Evolutionary conservation across 1,140 invertebrate species (phyloP).

Genomic region (Apolygus lucorum): DNA sequence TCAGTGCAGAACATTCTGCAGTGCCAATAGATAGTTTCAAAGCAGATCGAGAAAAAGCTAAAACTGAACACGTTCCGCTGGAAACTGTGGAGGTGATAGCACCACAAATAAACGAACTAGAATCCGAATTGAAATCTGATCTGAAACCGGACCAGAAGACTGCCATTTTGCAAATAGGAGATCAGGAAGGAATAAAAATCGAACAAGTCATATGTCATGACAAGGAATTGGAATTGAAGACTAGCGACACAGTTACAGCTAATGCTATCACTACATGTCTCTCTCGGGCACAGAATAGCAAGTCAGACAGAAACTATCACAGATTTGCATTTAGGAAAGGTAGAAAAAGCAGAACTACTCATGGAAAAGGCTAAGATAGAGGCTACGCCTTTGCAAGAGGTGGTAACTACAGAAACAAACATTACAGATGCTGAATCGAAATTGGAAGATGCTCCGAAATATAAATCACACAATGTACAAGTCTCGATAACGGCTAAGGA

Average conservation of each 20-base stretch:
- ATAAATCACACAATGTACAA: constrained; percentile 42
- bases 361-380: constrained; percentile 44
- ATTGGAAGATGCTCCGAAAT: constrained; percentile 41
- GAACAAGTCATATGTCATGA: constrained; percentile 46
- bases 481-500: constrained; percentile 43
- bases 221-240: constrained; percentile 43
- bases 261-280: constrained; percentile 41
- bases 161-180: constrained; percentile 44
- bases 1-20: constrained; percentile 44
- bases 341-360: constrained; percentile 38
- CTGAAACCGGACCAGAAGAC: constrained; percentile 43
- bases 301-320: constrained; percentile 44
- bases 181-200: constrained; percentile 42
- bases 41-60: constrained; percentile 41
- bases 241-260: constrained; percentile 38
- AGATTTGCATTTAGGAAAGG: constrained; percentile 41
- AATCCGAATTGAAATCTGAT: constrained; percentile 42
- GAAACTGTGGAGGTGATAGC: constrained; percentile 46
- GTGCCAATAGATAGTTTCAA: constrained; percentile 36
- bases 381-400: constrained; percentile 45
- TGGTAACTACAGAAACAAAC: constrained; percentile 40
- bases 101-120: constrained; percentile 47
- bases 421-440: constrained; percentile 39
- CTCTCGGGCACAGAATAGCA: constrained; percentile 43
- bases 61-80: constrained; percentile 41